phyloP scores from a whole-genome alignment of 1,140 invertebrate species.

The Panagrolaimus sp. region DNA sequence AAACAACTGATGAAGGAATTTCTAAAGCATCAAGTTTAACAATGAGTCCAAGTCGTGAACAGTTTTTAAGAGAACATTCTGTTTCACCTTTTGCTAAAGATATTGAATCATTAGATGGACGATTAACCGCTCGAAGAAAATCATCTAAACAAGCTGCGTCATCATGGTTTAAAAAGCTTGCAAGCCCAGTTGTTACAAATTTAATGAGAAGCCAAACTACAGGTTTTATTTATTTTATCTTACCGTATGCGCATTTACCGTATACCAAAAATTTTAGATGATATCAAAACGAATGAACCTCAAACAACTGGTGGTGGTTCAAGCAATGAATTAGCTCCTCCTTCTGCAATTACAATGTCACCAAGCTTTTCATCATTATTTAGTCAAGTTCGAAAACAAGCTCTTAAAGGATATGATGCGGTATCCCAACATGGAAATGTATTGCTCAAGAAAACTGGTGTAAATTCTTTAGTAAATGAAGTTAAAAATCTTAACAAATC shows the following conservation, averaged over 20 bases:
- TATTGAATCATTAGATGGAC: slow-evolving; percentile 24
- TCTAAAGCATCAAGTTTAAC: not conserved
- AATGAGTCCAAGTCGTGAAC: slow-evolving; percentile 45
- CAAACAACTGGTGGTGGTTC: too few relatives aligned
- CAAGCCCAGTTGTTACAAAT: slow-evolving; percentile 42
- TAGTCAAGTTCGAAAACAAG: slow-evolving; percentile 45
- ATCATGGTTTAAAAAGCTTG: slow-evolving; percentile 43
- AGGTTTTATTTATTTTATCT: slow-evolving; percentile 30
- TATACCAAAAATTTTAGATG: slow-evolving; percentile 14
- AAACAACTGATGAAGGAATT: too few relatives aligned
- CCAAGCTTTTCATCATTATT: slow-evolving; percentile 46
- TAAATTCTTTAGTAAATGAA: slow-evolving; percentile 42
- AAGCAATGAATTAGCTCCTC: not conserved
- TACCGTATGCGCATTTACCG: slow-evolving; percentile 20
- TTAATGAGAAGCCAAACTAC: slow-evolving; percentile 48
- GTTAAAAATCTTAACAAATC: slow-evolving; percentile 51
- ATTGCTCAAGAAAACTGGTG: slow-evolving; percentile 39
- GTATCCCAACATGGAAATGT: slow-evolving; percentile 35
- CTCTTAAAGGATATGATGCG: slow-evolving; percentile 47
- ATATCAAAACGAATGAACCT: slow-evolving; percentile 17
- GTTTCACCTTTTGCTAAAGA: slow-evolving; percentile 40
- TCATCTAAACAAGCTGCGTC: slow-evolving; percentile 30
- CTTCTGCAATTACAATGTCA: slow-evolving; percentile 24
- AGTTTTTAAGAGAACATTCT: slow-evolving; percentile 47
- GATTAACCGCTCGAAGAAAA: slow-evolving; percentile 18